These are phyloP conservation scores for Micromys minutus DNA, from an alignment of 2,113 vertebrate genomes.

Conservation along the genomic window DNA sequence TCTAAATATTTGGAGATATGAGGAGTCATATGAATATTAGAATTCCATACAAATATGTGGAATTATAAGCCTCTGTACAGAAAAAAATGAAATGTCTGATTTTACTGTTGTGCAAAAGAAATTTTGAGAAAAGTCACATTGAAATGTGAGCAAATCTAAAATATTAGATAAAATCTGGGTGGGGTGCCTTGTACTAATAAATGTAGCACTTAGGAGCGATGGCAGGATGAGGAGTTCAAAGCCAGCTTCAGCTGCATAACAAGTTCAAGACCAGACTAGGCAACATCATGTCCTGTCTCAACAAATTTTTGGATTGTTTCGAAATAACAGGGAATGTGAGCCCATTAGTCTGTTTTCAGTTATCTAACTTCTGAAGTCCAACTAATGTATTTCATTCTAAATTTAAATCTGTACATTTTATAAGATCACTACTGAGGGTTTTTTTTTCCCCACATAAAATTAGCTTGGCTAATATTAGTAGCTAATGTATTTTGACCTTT, in stretches of 20 bases:
- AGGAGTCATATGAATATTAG: neutral
- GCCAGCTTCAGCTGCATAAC: neutral
- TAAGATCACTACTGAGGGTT: neutral
- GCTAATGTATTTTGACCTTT: neutral
- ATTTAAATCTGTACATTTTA: slow-evolving; percentile 10
- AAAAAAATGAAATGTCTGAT: slow-evolving; percentile 30
- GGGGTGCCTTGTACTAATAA: no score
- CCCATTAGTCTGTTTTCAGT: neutral
- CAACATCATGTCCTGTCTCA: neutral
- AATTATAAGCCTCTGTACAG: neutral
- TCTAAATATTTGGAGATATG: slow-evolving; percentile 1
- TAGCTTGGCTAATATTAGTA: neutral
- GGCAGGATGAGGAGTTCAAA: neutral
- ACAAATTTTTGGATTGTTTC: neutral
- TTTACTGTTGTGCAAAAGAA: slow-evolving; percentile 18
- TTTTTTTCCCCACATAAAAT: neutral
- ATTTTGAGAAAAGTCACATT: neutral
- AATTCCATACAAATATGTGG: neutral
- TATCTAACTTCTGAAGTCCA: neutral
- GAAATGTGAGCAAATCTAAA: neutral
- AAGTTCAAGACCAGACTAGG: neutral
- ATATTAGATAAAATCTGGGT: neutral
- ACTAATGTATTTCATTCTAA: slow-evolving; percentile 43
- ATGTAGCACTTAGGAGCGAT: neutral
- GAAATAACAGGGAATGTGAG: neutral